These are phyloP conservation scores for Tetrao urogallus DNA, from an alignment of 2,113 vertebrate genomes.

Conservation along the genomic window DNA sequence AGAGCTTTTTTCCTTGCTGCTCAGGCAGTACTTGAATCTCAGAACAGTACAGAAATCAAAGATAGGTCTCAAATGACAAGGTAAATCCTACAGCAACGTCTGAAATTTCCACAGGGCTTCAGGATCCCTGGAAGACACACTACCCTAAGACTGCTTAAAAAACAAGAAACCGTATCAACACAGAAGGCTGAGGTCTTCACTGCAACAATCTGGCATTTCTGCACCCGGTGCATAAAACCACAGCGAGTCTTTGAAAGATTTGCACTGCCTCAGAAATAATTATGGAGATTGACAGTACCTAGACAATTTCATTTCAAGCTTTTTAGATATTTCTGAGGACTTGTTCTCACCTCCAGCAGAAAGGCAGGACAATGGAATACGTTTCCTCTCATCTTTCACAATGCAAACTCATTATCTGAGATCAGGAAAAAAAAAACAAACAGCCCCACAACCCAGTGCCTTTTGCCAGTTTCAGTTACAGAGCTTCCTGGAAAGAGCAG, in stretches of 20 bases:
- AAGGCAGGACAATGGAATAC: neutral
- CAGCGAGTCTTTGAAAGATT: neutral
- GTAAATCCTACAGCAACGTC: neutral
- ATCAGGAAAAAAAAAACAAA: neutral
- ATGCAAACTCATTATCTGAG: neutral
- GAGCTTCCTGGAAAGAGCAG: neutral
- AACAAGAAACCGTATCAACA: neutral
- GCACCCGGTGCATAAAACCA: neutral
- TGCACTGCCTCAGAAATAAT: neutral
- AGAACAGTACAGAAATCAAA: neutral
- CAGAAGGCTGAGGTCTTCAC: neutral
- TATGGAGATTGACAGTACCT: neutral
- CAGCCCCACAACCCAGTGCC: neutral
- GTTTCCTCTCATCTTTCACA: neutral
- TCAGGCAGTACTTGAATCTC: neutral
- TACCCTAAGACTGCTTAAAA: neutral
- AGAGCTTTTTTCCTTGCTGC: neutral
- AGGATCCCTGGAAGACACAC: neutral
- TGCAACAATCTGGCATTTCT: neutral
- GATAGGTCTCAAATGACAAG: neutral
- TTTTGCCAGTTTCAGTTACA: neutral
- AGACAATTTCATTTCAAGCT: neutral
- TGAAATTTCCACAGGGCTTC: neutral
- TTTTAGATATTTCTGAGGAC: neutral
- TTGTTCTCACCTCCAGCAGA: neutral